phyloP scores from a whole-genome alignment of 1,140 invertebrate genomes.

The Trichonephila clavipes region DNA sequence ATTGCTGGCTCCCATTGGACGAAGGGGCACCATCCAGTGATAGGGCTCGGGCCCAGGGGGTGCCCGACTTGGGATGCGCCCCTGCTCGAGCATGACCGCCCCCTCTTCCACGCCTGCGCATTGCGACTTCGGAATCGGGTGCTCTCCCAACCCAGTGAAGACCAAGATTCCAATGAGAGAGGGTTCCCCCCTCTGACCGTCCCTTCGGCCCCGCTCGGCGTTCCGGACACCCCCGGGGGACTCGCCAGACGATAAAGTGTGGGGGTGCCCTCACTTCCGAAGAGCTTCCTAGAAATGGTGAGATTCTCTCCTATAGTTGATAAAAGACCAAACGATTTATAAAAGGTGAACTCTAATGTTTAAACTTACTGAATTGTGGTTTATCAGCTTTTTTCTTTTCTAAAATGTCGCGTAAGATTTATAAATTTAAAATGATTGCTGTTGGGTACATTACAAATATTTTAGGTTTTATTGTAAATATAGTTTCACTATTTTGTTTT shows the following conservation, averaged over 20 bases:
- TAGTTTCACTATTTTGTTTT: no score
- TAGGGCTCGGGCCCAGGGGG: slow-evolving; percentile 17
- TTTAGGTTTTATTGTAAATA: no score
- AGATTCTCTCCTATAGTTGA: neutral
- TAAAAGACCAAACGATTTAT: neutral
- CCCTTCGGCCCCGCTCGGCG: slow-evolving; percentile 22
- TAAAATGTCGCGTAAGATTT: no score
- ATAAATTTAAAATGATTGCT: no score
- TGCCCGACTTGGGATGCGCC: slow-evolving; percentile 14
- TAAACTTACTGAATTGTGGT: neutral
- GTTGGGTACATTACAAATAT: no score
- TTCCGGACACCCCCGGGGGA: slow-evolving; percentile 39
- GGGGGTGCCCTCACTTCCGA: neutral
- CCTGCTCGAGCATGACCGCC: slow-evolving; percentile 28
- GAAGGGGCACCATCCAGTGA: slow-evolving; percentile 46
- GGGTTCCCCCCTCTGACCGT: slow-evolving; percentile 45
- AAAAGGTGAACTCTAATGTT: neutral
- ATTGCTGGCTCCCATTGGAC: slow-evolving; percentile 54
- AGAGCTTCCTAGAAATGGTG: slow-evolving; percentile 20
- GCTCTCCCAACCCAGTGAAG: slow-evolving; percentile 49
- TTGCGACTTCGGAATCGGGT: slow-evolving; percentile 43
- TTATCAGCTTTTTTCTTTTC: no score
- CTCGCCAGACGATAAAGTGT: slow-evolving; percentile 16
- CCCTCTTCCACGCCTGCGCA: slow-evolving; percentile 55
- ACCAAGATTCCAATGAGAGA: slow-evolving; percentile 49